phyloP scores from a whole-genome alignment of 1,140 invertebrate genomes.

The Drosophila bocqueti region DNA sequence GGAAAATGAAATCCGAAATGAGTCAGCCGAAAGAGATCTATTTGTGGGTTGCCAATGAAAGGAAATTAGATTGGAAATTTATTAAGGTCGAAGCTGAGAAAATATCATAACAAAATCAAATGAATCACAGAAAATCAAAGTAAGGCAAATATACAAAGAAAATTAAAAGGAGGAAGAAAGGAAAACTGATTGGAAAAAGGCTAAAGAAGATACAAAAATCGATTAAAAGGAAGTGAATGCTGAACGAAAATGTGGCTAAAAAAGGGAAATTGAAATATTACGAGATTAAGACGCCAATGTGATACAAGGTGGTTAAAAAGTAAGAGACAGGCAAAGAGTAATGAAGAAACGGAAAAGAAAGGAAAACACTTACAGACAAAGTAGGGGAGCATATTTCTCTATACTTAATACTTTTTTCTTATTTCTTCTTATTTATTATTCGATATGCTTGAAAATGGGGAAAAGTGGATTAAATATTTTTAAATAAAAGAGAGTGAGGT shows the following conservation, averaged over 20 bases:
- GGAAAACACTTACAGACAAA: background rate
- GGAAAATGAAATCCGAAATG: constrained; percentile 15
- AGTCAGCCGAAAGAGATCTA: constrained; percentile 5
- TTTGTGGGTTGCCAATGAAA: background rate
- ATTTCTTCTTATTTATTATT: no score
- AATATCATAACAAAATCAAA: constrained; percentile 18
- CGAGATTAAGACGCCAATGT: constrained; percentile 10
- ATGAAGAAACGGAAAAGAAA: background rate
- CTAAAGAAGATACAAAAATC: constrained; percentile 5
- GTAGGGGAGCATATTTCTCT: background rate
- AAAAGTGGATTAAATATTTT: no score
- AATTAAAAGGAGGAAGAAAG: background rate
- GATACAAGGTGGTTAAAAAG: constrained; percentile 11
- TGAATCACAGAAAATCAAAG: constrained; percentile 13
- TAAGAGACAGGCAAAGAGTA: background rate
- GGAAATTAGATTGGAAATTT: constrained; percentile 14
- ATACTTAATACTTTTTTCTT: no score
- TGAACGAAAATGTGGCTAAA: constrained; percentile 10
- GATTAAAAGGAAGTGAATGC: constrained; percentile 7
- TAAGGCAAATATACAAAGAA: constrained; percentile 5
- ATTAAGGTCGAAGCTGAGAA: constrained; percentile 9
- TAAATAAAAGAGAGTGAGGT: background rate
- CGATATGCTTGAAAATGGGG: background rate
- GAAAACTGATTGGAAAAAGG: constrained; percentile 3
- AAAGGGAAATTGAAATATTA: constrained; percentile 24